phyloP scores from a whole-genome alignment of 2,797 vertebrate species.

The Helostoma temminkii region DNA sequence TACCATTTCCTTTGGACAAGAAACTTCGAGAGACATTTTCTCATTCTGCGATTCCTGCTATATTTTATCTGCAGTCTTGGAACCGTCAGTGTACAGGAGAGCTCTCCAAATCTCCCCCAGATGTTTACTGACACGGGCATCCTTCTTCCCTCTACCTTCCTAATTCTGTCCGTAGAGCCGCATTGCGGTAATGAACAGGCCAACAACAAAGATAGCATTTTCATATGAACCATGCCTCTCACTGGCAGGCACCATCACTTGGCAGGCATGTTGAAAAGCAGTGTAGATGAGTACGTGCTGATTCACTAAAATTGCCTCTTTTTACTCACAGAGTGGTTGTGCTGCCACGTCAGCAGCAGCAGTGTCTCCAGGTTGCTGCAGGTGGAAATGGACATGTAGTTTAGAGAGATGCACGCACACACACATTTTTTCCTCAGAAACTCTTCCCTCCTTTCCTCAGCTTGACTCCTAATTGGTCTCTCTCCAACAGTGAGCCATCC shows the following conservation, averaged over 20 bases:
- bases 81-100: constrained; percentile 6
- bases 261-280: constrained; percentile 62
- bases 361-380: constrained; percentile 47
- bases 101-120: constrained; percentile 16
- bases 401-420: background rate
- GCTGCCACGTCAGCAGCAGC: constrained; percentile 59
- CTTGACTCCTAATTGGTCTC: constrained; percentile 64
- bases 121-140: constrained; percentile 36
- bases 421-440: constrained; percentile 22
- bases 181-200: constrained; percentile 59
- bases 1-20: background rate
- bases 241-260: constrained; percentile 61
- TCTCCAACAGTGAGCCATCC: constrained; percentile 39
- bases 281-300: constrained; percentile 57
- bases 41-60: constrained; percentile 1
- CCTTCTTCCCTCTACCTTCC: constrained; percentile 5
- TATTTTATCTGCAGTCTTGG: background rate
- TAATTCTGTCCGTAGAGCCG: constrained; percentile 14
- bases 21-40: background rate
- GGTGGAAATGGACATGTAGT: constrained; percentile 31
- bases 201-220: constrained; percentile 49
- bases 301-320: constrained; percentile 61
- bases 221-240: constrained; percentile 46
- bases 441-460: constrained; percentile 47
- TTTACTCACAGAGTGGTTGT: constrained; percentile 44